Conservation (phyloP, 2,797 vertebrate genomes). For the Ptychadena robeensis region DNA sequence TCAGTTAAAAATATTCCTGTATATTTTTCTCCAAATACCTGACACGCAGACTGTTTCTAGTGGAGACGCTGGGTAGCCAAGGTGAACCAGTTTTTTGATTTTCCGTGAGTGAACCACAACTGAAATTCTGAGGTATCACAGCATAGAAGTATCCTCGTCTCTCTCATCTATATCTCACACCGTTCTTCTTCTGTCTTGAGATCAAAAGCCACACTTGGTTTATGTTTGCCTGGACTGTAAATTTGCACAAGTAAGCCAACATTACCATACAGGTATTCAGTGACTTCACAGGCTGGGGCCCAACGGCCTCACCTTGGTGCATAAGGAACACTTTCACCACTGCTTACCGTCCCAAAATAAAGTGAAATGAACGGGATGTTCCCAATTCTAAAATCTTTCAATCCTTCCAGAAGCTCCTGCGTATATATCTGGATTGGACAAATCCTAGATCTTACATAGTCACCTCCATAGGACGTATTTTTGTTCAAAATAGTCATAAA, state of each 20-base stretch:
- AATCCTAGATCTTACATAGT: conserved; percentile 64
- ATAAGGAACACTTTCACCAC: conserved; percentile 62
- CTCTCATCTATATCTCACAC: too few species aligned
- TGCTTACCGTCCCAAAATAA: conserved; percentile 63
- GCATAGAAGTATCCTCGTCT: too few species aligned
- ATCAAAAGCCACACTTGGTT: conserved; percentile 48
- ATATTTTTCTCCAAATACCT: too few species aligned
- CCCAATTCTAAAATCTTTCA: conserved; percentile 62
- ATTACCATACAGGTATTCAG: conserved; percentile 61
- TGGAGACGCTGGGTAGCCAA: too few species aligned
- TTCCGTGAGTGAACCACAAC: too few species aligned
- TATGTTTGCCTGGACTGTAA: conserved; percentile 25
- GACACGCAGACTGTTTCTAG: too few species aligned
- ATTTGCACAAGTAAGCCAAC: conserved; percentile 52
- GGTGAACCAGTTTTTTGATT: too few species aligned
- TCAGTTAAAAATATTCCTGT: too few species aligned
- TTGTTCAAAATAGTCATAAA: conserved; percentile 46
- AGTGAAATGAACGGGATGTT: conserved; percentile 65
- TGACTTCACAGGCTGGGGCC: conserved; percentile 63
- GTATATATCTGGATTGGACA: conserved; percentile 48
- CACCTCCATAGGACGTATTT: conserved; percentile 64
- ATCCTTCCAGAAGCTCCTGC: conserved; percentile 58
- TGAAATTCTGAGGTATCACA: too few species aligned
- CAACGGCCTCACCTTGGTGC: conserved; percentile 59
- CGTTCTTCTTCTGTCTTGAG: conserved; percentile 49